Conservation (phyloP, 2,113 vertebrate genomes). For the Phyllostomus hastatus region DNA sequence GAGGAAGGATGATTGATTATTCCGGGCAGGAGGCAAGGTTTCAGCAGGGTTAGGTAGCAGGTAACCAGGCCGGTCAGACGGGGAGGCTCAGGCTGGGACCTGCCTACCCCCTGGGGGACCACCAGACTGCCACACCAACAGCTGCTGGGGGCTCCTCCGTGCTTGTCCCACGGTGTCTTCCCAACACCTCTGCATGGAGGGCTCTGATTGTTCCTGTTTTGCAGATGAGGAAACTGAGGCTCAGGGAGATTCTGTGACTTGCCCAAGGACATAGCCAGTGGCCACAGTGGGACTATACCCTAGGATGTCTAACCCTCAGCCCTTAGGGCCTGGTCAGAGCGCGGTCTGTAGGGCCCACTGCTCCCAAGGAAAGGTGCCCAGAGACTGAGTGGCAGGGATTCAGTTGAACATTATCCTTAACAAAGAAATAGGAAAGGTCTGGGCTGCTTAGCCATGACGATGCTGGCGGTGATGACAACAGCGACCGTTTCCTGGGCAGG, state of each 20-base stretch:
- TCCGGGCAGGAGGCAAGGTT: background rate
- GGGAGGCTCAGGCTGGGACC: background rate
- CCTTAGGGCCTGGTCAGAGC: background rate
- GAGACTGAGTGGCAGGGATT: background rate
- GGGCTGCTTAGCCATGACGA: background rate
- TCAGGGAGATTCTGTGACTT: background rate
- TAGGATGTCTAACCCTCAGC: background rate
- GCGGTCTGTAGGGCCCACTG: background rate
- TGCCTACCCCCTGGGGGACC: background rate
- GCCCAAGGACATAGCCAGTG: background rate
- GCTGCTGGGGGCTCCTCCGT: background rate
- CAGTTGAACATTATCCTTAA: background rate
- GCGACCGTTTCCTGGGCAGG: rapidly evolving
- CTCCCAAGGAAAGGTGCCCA: background rate
- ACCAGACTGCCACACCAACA: too few species aligned
- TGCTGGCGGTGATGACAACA: too few species aligned
- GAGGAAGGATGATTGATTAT: background rate
- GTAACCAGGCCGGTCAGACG: background rate
- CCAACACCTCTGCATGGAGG: background rate
- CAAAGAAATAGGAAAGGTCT: background rate
- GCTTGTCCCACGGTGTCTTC: background rate
- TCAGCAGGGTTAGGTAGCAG: too few species aligned
- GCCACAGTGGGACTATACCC: background rate
- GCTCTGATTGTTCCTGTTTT: background rate
- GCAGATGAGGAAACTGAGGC: background rate